Conservation (phyloP, 1,140 invertebrate genomes). For the Rhopalosiphum padi region DNA sequence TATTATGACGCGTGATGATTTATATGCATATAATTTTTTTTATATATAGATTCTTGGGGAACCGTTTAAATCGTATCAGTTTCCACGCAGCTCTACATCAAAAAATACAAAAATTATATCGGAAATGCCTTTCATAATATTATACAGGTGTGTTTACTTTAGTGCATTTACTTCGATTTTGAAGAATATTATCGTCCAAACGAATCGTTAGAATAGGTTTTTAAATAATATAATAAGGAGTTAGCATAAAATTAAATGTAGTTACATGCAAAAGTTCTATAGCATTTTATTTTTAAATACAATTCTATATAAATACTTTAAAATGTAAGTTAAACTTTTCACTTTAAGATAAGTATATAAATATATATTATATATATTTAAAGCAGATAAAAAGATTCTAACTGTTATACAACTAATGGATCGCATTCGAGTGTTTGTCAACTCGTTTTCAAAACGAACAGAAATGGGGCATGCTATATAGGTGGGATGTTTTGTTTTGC, state of each 20-base stretch:
- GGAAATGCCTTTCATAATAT: not conserved
- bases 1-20: not conserved
- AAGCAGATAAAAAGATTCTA: not conserved
- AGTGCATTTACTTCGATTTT: not conserved
- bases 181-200: not conserved
- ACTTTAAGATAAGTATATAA: not conserved
- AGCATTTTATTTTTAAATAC: not conserved
- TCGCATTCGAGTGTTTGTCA: not conserved
- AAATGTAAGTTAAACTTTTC: no score
- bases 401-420: not conserved
- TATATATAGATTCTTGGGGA: not conserved
- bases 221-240: not conserved
- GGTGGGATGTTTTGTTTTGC: not conserved
- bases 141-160: not conserved
- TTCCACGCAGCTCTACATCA: not conserved
- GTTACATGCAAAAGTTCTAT: not conserved
- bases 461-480: not conserved
- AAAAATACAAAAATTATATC: not conserved
- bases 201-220: not conserved
- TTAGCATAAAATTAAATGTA: not conserved
- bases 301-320: not conserved
- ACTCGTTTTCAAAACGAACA: not conserved
- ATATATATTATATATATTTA: no score
- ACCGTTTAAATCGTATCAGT: not conserved
- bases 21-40: not conserved